Evolutionary conservation across 2,888 invertebrate species (phyloP).

Genomic region (Lasioglossum vierecki): DNA sequence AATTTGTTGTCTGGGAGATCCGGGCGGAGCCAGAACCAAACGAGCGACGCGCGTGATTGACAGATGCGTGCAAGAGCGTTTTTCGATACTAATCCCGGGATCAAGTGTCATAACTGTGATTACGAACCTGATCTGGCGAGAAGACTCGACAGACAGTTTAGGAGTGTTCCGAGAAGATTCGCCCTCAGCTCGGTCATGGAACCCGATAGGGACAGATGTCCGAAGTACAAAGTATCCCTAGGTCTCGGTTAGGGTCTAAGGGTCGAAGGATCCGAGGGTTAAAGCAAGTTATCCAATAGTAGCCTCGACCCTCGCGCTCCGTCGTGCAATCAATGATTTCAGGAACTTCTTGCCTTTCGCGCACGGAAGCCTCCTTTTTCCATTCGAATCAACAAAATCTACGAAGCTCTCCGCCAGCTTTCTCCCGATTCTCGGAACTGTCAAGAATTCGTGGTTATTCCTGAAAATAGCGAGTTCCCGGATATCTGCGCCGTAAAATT

Average conservation of each 20-base stretch:
- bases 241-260: conserved; percentile 9
- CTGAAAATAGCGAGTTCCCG: not conserved
- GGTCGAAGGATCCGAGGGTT: conserved; percentile 13
- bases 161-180: conserved; percentile 14
- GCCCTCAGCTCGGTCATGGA: conserved; percentile 7
- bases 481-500: not conserved
- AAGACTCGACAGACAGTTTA: conserved; percentile 4
- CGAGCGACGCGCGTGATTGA: conserved; percentile 3
- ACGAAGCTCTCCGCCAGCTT: not conserved
- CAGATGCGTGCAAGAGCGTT: not conserved
- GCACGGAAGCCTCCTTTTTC: not conserved
- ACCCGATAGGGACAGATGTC: conserved; percentile 19
- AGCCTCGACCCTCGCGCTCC: not conserved
- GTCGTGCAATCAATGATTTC: not conserved
- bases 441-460: not conserved
- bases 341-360: not conserved
- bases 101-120: conserved; percentile 14
- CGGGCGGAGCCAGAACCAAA: not conserved
- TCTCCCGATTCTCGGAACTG: not conserved
- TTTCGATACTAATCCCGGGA: conserved; percentile 12
- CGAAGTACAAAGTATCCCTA: conserved; percentile 5
- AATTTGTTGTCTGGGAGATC: not conserved
- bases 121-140: conserved; percentile 12
- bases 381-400: not conserved
- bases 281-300: conserved; percentile 15